Base-by-base conservation (phyloP, 2,888 invertebrate genomes). In the Anticlea derivata region DNA sequence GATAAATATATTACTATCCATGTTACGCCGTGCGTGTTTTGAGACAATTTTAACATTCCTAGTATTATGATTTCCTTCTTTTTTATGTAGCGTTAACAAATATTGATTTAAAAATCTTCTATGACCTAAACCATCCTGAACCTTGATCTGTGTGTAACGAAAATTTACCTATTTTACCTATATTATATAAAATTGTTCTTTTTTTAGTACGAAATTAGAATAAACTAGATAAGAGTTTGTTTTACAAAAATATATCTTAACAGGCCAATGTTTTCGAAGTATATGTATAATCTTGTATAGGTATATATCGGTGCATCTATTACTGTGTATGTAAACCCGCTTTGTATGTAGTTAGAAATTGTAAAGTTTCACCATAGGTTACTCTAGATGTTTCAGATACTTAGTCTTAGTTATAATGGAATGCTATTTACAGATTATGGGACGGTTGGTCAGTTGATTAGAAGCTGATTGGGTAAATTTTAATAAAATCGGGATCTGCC, bases 341-440 rank as follows among this genome's bases (percentile, higher is more conserved):
- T 84, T 82, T 58, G 66, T 83, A 82, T 60, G 66, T 82, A 84
- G 76, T 71, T 80, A 83, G 75, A 78, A 68, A 75, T 74, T 83
- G 77, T 80, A 80, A 75, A 76, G 74, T 72, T 65, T 73, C 73
- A 76, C 69, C 62, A 50, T 71, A 74, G 69, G 59, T 61, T 60
- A 56, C 50, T 51, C 53, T 80, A 78, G 77, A 68, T 75, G 81
- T 79, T 78, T 66, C 66, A 61, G 63, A 68, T 74, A n/a, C n/a
- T n/a, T n/a, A 75, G 64, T 54, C 58, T 61, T 63, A 61, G 65
- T 63, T 66, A 60, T 55, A 61, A 58, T 50, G 53, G 53, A 63
- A 49, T 56, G 60, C 58, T 65, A 48, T 59, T 45, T 52, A 50
- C 27, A 59, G 60, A 58, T 38, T 45, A 58, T 60, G 63, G 58